phyloP scores from a whole-genome alignment of 2,888 invertebrate species.

The Plusia festucae region DNA sequence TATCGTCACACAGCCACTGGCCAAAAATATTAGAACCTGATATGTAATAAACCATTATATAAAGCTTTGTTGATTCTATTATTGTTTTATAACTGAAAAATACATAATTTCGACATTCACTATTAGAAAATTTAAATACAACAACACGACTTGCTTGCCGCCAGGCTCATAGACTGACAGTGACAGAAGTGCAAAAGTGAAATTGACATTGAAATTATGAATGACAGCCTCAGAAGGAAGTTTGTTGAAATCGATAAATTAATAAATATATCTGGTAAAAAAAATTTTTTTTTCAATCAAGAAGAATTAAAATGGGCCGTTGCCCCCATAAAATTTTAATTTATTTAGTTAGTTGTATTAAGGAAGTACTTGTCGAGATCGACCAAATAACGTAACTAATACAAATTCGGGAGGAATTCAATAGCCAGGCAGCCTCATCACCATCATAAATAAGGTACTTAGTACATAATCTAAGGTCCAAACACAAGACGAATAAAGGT shows the following conservation, averaged over 20 bases:
- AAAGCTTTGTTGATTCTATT: conserved; percentile 3
- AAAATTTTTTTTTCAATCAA: no score
- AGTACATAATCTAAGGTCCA: no score
- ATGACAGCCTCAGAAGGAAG: background rate
- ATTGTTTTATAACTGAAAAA: background rate
- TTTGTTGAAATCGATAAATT: background rate
- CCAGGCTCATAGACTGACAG: background rate
- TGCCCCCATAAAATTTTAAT: no score
- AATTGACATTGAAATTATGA: background rate
- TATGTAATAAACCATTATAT: conserved; percentile 66
- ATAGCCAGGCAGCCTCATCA: no score
- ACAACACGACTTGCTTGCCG: background rate
- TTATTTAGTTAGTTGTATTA: no score
- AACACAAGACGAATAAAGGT: no score
- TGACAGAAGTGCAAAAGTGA: background rate
- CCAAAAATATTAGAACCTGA: conserved; percentile 82
- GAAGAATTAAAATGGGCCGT: no score
- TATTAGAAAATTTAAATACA: background rate
- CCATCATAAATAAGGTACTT: no score
- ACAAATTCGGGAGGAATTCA: no score
- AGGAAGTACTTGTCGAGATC: no score
- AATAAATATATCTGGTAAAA: no score
- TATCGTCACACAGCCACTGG: conserved; percentile 75
- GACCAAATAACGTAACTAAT: no score
- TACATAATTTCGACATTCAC: background rate